Conservation (phyloP, 2,113 vertebrate species). For the Emydocephalus ijimae region DNA sequence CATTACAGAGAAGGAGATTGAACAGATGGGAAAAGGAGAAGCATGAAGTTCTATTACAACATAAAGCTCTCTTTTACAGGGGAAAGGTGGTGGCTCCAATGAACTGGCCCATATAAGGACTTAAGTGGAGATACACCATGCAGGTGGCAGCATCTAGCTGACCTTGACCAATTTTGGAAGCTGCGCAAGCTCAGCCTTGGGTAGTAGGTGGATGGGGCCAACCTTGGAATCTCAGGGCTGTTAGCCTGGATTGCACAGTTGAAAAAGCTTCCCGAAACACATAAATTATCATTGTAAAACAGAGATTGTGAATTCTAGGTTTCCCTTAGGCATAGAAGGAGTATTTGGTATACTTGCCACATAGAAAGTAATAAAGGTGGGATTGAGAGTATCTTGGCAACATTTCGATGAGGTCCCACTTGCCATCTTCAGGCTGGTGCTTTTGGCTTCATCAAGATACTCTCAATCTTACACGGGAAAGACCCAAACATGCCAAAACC, state of each 20-base stretch:
- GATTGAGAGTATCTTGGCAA: neutral
- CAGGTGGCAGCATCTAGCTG: neutral
- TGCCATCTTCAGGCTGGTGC: too few species aligned
- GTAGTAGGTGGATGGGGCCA: neutral
- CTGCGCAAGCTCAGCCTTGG: neutral
- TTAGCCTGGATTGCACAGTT: neutral
- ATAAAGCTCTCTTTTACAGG: neutral
- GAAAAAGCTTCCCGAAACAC: neutral
- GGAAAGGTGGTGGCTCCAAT: neutral
- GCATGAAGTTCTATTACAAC: neutral
- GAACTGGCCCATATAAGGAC: conserved; percentile 23
- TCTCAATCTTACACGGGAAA: too few species aligned
- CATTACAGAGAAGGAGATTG: neutral
- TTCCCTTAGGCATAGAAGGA: neutral
- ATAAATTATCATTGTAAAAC: neutral
- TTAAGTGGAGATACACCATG: neutral
- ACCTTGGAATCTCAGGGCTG: neutral
- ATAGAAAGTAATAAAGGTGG: neutral
- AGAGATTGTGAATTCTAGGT: neutral
- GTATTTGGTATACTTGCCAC: neutral
- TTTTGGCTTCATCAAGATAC: too few species aligned
- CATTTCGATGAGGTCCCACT: too few species aligned
- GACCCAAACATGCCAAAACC: too few species aligned
- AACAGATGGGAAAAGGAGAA: neutral
- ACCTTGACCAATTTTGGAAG: neutral